Conservation (phyloP, 1,140 invertebrate genomes). For the Grapholita molesta region DNA sequence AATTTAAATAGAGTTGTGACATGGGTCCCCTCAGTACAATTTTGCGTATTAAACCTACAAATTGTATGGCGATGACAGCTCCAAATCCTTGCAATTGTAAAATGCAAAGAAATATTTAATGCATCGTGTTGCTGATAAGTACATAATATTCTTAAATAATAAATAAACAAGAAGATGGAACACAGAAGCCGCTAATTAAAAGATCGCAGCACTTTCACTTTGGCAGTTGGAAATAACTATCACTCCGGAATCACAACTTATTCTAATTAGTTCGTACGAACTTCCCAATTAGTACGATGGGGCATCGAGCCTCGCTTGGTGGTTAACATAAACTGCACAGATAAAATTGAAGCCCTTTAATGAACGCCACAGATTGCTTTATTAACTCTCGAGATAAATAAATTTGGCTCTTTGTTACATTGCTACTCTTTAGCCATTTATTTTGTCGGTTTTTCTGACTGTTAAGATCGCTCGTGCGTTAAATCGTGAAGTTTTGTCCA, state of each 20-base stretch:
- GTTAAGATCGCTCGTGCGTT: neutral
- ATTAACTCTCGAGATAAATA: slow-evolving; percentile 38
- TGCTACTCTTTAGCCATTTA: neutral
- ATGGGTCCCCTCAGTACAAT: too few relatives aligned
- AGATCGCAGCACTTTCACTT: slow-evolving; percentile 28
- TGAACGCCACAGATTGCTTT: slow-evolving; percentile 48
- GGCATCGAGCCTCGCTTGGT: slow-evolving; percentile 38
- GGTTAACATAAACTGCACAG: slow-evolving; percentile 53
- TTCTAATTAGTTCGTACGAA: slow-evolving; percentile 57
- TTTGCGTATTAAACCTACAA: too few relatives aligned
- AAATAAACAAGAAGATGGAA: too few relatives aligned
- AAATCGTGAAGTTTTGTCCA: neutral
- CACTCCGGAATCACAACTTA: slow-evolving; percentile 35
- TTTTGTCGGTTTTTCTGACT: neutral
- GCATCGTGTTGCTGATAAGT: too few relatives aligned
- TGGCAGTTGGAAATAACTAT: slow-evolving; percentile 34
- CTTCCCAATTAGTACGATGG: slow-evolving; percentile 51
- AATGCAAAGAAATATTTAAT: too few relatives aligned
- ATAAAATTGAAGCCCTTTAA: slow-evolving; percentile 60
- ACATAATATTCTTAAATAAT: too few relatives aligned
- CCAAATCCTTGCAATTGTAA: too few relatives aligned
- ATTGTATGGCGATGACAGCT: too few relatives aligned
- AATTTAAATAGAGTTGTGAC: too few relatives aligned
- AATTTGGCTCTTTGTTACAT: slow-evolving; percentile 29
- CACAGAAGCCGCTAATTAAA: neutral